Percentiles rank a stretch among this genome's conserved stretches.
Evolutionary conservation across 23 tunicate species (phyloP).

Genomic region (Aplidium turbinatum): DNA sequence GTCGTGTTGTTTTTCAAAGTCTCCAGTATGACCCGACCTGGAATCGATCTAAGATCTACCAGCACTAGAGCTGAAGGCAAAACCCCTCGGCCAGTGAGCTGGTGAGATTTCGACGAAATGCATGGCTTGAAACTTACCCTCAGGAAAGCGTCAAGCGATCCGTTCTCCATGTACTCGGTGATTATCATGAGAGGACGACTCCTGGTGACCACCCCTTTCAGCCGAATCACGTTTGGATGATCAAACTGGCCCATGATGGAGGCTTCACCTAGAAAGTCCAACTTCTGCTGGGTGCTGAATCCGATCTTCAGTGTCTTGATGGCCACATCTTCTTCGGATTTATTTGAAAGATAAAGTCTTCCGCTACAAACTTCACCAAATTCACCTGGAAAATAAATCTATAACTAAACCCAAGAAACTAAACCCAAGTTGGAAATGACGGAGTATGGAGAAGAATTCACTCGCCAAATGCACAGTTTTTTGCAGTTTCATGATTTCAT

Average conservation of each 20-base stretch:
- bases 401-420: neutral
- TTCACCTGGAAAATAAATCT: slow-evolving; percentile 63
- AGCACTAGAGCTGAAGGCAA: too few species aligned
- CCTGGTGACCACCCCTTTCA: slow-evolving; percentile 98
- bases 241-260: slow-evolving; percentile 96
- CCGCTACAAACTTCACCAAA: slow-evolving; percentile 96
- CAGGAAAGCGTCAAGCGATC: slow-evolving; percentile 85
- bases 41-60: too few species aligned
- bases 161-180: slow-evolving; percentile 98
- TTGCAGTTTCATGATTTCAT: too few species aligned
- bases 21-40: too few species aligned
- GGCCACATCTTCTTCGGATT: slow-evolving; percentile 68
- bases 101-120: neutral
- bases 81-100: too few species aligned
- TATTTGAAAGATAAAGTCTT: slow-evolving; percentile 41
- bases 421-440: too few species aligned
- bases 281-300: slow-evolving; percentile 92
- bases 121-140: slow-evolving; percentile 48
- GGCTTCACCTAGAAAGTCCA: slow-evolving; percentile 93
- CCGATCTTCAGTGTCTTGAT: slow-evolving; percentile 88
- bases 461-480: too few species aligned
- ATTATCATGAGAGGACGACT: slow-evolving; percentile 97
- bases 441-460: too few species aligned
- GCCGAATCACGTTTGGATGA: slow-evolving; percentile 88
- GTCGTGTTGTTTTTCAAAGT: too few species aligned